phyloP scores from a whole-genome alignment of 2,888 invertebrate species.

The Acleris literana region DNA sequence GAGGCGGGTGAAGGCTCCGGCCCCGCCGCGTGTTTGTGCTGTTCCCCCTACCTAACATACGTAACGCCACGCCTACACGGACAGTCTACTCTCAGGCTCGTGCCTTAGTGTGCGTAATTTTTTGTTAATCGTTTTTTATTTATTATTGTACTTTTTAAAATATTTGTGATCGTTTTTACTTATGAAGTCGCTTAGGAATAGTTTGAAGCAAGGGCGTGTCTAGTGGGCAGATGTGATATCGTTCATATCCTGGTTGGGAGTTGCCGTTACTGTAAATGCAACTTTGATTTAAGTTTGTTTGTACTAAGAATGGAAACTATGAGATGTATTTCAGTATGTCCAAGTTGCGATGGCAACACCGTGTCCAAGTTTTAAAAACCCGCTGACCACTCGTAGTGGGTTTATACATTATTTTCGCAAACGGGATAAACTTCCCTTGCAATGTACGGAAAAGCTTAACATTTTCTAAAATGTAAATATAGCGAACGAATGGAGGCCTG shows the following conservation, averaged over 20 bases:
- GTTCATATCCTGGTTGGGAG: constrained; percentile 21
- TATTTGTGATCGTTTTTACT: constrained; percentile 52
- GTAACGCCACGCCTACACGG: constrained; percentile 7
- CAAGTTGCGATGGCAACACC: background rate
- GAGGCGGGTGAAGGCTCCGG: background rate
- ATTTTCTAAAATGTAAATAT: constrained; percentile 68
- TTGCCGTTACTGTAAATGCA: constrained; percentile 3
- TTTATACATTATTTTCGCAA: constrained; percentile 21
- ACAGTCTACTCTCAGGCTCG: constrained; percentile 44
- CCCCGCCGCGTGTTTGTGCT: background rate
- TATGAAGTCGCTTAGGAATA: constrained; percentile 42
- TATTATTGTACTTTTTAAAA: constrained; percentile 53
- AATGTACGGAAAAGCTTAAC: constrained; percentile 28
- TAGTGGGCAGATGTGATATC: constrained; percentile 17
- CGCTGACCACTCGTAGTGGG: background rate
- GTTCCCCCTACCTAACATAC: constrained; percentile 19
- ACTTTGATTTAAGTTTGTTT: constrained; percentile 28
- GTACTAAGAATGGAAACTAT: constrained; percentile 11
- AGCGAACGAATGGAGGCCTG: constrained; percentile 75
- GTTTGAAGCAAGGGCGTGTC: constrained; percentile 33
- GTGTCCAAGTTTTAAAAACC: constrained; percentile 11
- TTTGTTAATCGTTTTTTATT: constrained; percentile 54
- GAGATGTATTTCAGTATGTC: constrained; percentile 20
- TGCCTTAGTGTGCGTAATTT: constrained; percentile 53
- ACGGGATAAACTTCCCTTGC: constrained; percentile 17